These are phyloP conservation scores for Philhelius pedissequus DNA, from an alignment of 2,888 invertebrate species.

Conservation along the genomic window DNA sequence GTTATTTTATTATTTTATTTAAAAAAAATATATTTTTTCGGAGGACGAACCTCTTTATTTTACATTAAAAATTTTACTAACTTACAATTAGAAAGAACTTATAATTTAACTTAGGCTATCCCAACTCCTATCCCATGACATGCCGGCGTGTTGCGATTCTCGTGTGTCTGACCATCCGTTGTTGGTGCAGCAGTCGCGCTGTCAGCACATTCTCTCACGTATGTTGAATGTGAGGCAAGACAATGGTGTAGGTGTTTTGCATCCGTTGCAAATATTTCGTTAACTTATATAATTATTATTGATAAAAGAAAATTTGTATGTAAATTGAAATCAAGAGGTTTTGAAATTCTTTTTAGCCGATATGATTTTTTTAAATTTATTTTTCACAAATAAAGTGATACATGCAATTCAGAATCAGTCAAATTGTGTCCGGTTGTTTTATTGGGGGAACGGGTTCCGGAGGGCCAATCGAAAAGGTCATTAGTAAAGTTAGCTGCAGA, in stretches of 20 bases:
- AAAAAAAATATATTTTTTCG: background rate
- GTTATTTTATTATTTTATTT: background rate
- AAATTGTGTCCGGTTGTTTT: no score
- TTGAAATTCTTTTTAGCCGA: no score
- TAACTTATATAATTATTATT: background rate
- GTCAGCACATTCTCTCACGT: background rate
- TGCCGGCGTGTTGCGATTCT: background rate
- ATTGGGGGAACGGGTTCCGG: no score
- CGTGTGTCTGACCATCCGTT: background rate
- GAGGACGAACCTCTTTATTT: no score
- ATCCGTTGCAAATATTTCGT: background rate
- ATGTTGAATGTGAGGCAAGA: background rate
- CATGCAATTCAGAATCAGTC: no score
- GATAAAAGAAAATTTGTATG: no score
- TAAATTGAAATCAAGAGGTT: no score
- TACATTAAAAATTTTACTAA: no score
- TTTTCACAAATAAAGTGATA: no score
- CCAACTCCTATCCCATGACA: background rate
- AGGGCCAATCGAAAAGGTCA: no score
- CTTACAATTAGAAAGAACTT: background rate
- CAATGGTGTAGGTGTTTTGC: background rate
- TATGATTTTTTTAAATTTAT: no score
- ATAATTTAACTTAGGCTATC: background rate
- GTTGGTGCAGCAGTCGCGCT: background rate
- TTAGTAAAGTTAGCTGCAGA: no score